Conservation (phyloP, 2,113 vertebrate species). For the Centropristis striata region DNA sequence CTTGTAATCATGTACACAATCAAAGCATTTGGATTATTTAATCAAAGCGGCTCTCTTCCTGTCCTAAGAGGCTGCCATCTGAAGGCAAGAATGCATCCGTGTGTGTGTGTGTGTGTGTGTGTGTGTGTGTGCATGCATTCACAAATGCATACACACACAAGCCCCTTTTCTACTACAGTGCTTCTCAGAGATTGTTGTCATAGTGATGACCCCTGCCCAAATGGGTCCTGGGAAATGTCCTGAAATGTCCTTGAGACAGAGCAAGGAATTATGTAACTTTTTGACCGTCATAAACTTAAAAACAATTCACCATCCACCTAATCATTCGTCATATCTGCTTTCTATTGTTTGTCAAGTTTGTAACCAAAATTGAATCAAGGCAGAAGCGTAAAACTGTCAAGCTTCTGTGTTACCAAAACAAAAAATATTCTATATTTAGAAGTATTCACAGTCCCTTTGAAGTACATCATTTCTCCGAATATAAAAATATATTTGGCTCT, state of each 20-base stretch:
- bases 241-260: constrained; percentile 37
- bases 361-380: background rate
- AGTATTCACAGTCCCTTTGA: background rate
- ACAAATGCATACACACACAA: constrained; percentile 14
- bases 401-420: background rate
- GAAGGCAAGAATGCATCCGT: constrained; percentile 29
- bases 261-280: constrained; percentile 19
- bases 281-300: constrained; percentile 14
- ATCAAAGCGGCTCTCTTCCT: constrained; percentile 58
- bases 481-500: constrained; percentile 43
- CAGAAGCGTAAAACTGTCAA: background rate
- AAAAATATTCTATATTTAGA: background rate
- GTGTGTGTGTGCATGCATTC: background rate
- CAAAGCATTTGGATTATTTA: constrained; percentile 68
- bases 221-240: constrained; percentile 80
- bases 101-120: constrained; percentile 4
- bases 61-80: constrained; percentile 36
- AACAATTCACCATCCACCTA: constrained; percentile 38
- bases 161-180: constrained; percentile 29
- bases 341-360: background rate
- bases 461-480: background rate
- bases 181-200: constrained; percentile 56
- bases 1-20: constrained; percentile 54
- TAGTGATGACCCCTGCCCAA: constrained; percentile 56
- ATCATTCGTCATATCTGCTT: constrained; percentile 31